Percentiles rank a stretch among this genome's conserved stretches.
phyloP scores from a whole-genome alignment of 2,888 invertebrate genomes.

The Polyploca ridens region DNA sequence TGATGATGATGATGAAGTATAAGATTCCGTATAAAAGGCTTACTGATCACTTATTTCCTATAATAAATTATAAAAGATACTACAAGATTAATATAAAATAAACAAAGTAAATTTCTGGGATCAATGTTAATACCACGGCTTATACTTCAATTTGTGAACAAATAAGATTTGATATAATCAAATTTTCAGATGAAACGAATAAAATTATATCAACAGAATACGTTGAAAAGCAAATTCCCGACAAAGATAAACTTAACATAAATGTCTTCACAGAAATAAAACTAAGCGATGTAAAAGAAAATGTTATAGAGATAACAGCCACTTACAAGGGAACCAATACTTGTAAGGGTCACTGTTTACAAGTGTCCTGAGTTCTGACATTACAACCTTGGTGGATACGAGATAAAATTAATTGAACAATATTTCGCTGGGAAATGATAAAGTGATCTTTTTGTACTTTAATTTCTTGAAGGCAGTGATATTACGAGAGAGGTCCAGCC shows the following conservation, averaged over 20 bases:
- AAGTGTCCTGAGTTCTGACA: conserved; percentile 14
- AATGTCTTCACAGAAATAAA: neutral
- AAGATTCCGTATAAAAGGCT: no score
- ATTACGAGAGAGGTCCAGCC: neutral
- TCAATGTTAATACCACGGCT: neutral
- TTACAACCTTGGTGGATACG: conserved; percentile 9
- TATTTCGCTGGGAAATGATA: conserved; percentile 18
- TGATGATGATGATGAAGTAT: no score
- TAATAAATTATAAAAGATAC: neutral
- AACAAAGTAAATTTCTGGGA: neutral
- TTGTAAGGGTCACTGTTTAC: conserved; percentile 6
- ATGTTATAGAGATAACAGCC: neutral
- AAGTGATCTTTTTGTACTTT: conserved; percentile 6
- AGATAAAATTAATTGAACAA: conserved; percentile 31
- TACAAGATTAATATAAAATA: neutral
- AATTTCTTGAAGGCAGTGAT: conserved; percentile 11
- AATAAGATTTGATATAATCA: neutral
- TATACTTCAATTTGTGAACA: neutral
- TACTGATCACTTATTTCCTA: neutral
- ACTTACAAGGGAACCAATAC: conserved; percentile 1
- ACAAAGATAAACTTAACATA: neutral
- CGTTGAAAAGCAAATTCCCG: neutral
- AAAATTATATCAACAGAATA: neutral
- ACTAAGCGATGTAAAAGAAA: conserved; percentile 3
- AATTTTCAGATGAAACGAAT: conserved; percentile 5